Evolutionary conservation across 2,797 vertebrate species (phyloP).

Genomic region (Molossus molossus): DNA sequence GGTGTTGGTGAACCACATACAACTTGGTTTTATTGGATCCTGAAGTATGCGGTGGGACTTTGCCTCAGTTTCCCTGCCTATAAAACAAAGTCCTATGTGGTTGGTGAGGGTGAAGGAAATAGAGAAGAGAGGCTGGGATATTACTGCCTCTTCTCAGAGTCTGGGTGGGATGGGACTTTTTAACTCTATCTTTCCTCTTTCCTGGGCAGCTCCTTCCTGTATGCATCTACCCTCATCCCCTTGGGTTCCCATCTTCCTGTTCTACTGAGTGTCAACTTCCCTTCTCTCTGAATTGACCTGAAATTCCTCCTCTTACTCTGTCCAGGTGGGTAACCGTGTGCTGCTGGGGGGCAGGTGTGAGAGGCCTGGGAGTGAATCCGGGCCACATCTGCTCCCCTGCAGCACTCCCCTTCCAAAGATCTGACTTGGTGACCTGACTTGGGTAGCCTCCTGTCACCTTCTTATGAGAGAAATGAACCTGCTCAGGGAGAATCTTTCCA

Average conservation of each 20-base stretch:
- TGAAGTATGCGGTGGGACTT: neutral
- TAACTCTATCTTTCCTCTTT: neutral
- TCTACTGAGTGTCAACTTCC: neutral
- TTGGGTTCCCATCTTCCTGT: neutral
- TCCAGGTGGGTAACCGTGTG: neutral
- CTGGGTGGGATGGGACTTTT: neutral
- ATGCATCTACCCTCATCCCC: neutral
- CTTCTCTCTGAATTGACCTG: conserved; percentile 14
- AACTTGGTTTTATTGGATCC: neutral
- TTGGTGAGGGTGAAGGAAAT: neutral
- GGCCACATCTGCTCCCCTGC: accelerated
- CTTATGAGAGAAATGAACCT: neutral
- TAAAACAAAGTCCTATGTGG: neutral
- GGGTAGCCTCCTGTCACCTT: neutral
- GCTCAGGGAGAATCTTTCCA: neutral
- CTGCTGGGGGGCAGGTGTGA: neutral
- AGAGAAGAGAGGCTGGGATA: neutral
- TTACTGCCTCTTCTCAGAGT: neutral
- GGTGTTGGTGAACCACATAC: neutral
- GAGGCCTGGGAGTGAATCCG: neutral
- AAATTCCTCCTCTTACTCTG: neutral
- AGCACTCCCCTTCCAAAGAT: neutral
- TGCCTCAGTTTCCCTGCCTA: conserved; percentile 64
- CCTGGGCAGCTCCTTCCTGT: neutral
- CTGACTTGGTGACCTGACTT: neutral